Conservation (phyloP, 2,797 vertebrate species). For the Harpagifer antarcticus region DNA sequence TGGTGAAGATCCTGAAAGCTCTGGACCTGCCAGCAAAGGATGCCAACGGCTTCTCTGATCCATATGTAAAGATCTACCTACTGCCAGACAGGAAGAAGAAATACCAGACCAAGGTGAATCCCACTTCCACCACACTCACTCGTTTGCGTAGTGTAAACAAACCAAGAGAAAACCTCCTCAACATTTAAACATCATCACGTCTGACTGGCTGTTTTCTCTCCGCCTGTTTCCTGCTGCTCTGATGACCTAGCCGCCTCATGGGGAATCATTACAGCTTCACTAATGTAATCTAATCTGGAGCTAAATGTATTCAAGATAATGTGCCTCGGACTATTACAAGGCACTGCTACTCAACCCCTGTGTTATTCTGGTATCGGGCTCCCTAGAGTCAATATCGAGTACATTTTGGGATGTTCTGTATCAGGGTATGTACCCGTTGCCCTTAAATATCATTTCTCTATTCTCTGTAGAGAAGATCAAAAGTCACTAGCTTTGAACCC, state of each 20-base stretch:
- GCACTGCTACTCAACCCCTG: slow-evolving; percentile 18
- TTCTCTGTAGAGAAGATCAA: slow-evolving; percentile 37
- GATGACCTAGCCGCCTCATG: slow-evolving; percentile 26
- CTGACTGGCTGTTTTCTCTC: slow-evolving; percentile 11
- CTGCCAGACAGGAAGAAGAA: slow-evolving; percentile 96
- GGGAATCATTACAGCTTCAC: slow-evolving; percentile 48
- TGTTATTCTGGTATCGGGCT: slow-evolving; percentile 54
- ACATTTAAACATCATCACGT: background rate
- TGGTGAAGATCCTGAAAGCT: slow-evolving; percentile 93
- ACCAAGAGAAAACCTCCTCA: background rate
- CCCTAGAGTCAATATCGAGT: slow-evolving; percentile 61
- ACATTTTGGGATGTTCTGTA: slow-evolving; percentile 47
- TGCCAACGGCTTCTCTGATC: slow-evolving; percentile 94
- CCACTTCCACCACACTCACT: slow-evolving; percentile 1
- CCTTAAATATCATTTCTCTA: slow-evolving; percentile 29
- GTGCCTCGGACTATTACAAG: slow-evolving; percentile 33
- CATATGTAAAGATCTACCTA: slow-evolving; percentile 95
- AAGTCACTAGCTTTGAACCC: slow-evolving; percentile 14
- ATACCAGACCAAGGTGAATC: slow-evolving; percentile 93
- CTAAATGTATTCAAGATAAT: slow-evolving; percentile 61
- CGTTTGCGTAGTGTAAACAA: background rate
- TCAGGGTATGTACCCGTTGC: slow-evolving; percentile 36
- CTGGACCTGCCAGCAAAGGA: slow-evolving; percentile 94
- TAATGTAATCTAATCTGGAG: slow-evolving; percentile 56
- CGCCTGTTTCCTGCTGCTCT: slow-evolving; percentile 6